Evolutionary conservation across 2,113 vertebrate species (phyloP), one percentile per base, ranked within the genome.

Genomic region (Xiphias gladius): DNA sequence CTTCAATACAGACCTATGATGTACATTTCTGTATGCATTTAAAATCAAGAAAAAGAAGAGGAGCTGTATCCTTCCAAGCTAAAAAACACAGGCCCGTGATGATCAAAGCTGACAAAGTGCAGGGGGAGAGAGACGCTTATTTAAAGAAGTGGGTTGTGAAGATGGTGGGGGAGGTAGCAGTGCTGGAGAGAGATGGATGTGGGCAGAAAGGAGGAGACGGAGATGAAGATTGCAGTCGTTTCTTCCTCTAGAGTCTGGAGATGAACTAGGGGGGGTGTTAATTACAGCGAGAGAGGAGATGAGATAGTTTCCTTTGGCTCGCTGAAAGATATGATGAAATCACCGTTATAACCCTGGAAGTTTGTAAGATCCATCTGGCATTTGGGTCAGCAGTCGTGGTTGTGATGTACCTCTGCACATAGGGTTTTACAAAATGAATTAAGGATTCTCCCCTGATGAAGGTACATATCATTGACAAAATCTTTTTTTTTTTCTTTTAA

Each of bases 271-370:
- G 63, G 58, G 26, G 67, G 57, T 43, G 80, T 59, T 69, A 43
- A 67, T 68, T 73, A 57, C 26, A 72, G 82, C 61, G 2, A 41
- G 54, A 77, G 63, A 79, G 24, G 79, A 70, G 66, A 83, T 59
- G 73, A 86, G 74, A 80, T 75, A 2, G 28, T 76, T 85, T 76
- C 72, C 32, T 73, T 68, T 69, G 79, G 61, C 73, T 81, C 59
- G 26, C 54, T 7, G 12, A 62, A 61, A 79, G 30, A 28, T 39
- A 14, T 86, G 82, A 90, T 55, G 86, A 85, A 85, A 87, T 80
- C 76, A 19, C 68, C 48, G n/a, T n/a, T 83, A 57, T 48, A 78
- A 75, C 65, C 39, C 28, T 32, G 12, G 28, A 78, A 61, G 43
- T 35, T 59, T 80, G 72, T 1, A 32, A 55, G 13, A 71, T 54